Evolutionary conservation across 2,888 invertebrate genomes (phyloP).

Genomic region (Metalampra italica): DNA sequence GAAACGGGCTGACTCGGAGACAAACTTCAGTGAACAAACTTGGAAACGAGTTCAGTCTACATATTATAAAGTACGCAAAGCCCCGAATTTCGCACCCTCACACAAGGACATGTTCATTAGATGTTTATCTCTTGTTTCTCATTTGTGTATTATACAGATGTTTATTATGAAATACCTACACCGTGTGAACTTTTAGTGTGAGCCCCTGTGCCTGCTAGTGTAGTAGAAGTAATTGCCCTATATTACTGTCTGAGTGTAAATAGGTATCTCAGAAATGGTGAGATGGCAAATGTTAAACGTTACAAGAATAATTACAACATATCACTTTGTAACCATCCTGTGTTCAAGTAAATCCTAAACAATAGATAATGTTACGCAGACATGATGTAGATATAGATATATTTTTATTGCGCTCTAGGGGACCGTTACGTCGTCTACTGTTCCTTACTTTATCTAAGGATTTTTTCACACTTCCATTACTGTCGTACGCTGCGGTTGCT

Average conservation of each 20-base stretch:
- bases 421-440: conserved; percentile 31
- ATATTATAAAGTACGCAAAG: conserved; percentile 13
- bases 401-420: conserved; percentile 36
- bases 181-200: background rate
- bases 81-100: background rate
- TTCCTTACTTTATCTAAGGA: conserved; percentile 39
- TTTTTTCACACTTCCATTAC: conserved; percentile 53
- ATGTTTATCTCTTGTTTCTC: conserved; percentile 5
- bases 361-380: background rate
- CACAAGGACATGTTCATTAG: conserved; percentile 7
- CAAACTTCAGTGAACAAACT: conserved; percentile 25
- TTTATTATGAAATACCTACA: too few relatives aligned
- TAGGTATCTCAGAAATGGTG: too few relatives aligned
- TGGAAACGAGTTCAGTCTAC: conserved; percentile 23
- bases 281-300: too few relatives aligned
- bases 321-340: too few relatives aligned
- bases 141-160: too few relatives aligned
- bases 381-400: conserved; percentile 21
- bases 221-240: background rate
- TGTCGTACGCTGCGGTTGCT: conserved; percentile 37
- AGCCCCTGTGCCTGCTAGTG: background rate
- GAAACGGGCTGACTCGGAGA: conserved; percentile 19
- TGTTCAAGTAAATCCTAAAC: background rate
- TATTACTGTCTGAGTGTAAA: too few relatives aligned
- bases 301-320: too few relatives aligned